Evolutionary conservation across 2,888 invertebrate species (phyloP).

Genomic region (Epinotia bilunana): DNA sequence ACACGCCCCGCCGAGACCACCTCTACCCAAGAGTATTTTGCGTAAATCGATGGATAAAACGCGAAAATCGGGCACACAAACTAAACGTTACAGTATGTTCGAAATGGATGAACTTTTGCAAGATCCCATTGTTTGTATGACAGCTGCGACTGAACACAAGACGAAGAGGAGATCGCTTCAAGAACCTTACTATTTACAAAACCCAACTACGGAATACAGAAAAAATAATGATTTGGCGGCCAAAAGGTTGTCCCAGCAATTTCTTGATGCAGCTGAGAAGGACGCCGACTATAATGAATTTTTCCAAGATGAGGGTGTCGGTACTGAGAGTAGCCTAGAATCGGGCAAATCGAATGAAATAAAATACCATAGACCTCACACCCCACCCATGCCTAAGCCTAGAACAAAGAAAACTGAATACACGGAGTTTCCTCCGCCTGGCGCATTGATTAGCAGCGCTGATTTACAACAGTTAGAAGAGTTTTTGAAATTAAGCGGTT

Average conservation of each 20-base stretch:
- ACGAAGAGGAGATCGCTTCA: slow-evolving; percentile 90
- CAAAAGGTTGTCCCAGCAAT: slow-evolving; percentile 80
- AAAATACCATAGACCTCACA: slow-evolving; percentile 78
- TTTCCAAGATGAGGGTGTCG: slow-evolving; percentile 86
- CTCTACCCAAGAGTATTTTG: slow-evolving; percentile 89
- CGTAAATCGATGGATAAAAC: slow-evolving; percentile 86
- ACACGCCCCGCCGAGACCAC: slow-evolving; percentile 87
- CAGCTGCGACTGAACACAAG: slow-evolving; percentile 78
- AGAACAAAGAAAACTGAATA: slow-evolving; percentile 79
- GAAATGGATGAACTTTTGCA: slow-evolving; percentile 86
- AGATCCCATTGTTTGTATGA: slow-evolving; percentile 78
- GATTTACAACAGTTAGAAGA: slow-evolving; percentile 89
- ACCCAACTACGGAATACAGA: slow-evolving; percentile 78
- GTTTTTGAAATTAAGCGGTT: slow-evolving; percentile 88
- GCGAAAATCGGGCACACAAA: slow-evolving; percentile 78
- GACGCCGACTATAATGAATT: slow-evolving; percentile 82
- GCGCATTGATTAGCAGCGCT: slow-evolving; percentile 83
- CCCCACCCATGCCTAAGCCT: slow-evolving; percentile 82
- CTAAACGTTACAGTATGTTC: slow-evolving; percentile 92
- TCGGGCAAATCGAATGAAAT: slow-evolving; percentile 83
- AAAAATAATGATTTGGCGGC: slow-evolving; percentile 83
- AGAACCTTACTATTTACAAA: slow-evolving; percentile 87
- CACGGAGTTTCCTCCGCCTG: slow-evolving; percentile 79
- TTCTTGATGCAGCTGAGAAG: slow-evolving; percentile 81
- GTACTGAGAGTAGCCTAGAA: slow-evolving; percentile 84